phyloP scores from a whole-genome alignment of 2,797 vertebrate species.

The Neosilurus mollespiculum region DNA sequence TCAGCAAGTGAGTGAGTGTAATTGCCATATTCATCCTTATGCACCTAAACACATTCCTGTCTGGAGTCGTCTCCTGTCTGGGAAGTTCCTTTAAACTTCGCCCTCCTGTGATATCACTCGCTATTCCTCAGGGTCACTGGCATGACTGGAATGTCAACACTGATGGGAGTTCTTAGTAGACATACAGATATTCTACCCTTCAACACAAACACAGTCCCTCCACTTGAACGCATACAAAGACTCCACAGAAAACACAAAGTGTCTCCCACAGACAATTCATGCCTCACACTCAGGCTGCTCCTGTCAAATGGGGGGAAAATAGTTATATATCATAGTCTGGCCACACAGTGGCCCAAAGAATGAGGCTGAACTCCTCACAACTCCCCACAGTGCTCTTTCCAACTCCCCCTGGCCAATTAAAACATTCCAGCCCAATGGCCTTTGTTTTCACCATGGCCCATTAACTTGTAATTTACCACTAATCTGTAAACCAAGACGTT shows the following conservation, averaged over 20 bases:
- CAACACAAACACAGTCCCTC: slow-evolving; percentile 22
- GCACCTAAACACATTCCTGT: slow-evolving; percentile 6
- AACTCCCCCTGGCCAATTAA: slow-evolving; percentile 53
- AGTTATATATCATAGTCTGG: slow-evolving; percentile 50
- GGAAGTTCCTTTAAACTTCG: slow-evolving; percentile 23
- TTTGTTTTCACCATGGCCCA: slow-evolving; percentile 56
- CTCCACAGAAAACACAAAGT: slow-evolving; percentile 20
- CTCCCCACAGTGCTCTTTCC: slow-evolving; percentile 34
- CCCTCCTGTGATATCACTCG: slow-evolving; percentile 17
- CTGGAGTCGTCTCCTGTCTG: background rate
- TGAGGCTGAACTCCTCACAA: slow-evolving; percentile 38
- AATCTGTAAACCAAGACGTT: slow-evolving; percentile 54
- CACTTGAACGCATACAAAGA: slow-evolving; percentile 30
- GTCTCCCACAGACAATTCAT: slow-evolving; percentile 32
- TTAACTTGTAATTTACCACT: slow-evolving; percentile 58
- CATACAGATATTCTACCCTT: background rate
- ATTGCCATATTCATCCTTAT: background rate
- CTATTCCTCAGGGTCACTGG: slow-evolving; percentile 37
- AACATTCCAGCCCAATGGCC: slow-evolving; percentile 54
- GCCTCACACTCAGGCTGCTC: slow-evolving; percentile 30
- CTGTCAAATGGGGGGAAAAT: slow-evolving; percentile 31
- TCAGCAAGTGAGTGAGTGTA: background rate
- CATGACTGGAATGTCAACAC: slow-evolving; percentile 39
- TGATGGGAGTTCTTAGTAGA: slow-evolving; percentile 25
- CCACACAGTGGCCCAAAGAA: slow-evolving; percentile 48